These are phyloP conservation scores for Thereva unica DNA, from an alignment of 2,888 invertebrate species.

Conservation along the genomic window DNA sequence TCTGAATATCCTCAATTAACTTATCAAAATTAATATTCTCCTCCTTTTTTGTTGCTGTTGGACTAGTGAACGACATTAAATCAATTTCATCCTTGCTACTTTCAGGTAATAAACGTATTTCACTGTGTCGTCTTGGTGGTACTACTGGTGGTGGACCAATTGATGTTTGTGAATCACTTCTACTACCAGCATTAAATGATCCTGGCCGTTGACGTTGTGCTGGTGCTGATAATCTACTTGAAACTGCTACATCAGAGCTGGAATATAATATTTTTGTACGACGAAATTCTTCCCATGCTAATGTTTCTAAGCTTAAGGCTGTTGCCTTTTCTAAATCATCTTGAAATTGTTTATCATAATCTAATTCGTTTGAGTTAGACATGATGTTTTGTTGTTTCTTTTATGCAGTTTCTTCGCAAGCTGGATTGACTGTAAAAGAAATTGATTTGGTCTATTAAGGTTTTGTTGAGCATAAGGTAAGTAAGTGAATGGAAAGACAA, in stretches of 20 bases:
- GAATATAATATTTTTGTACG: slow-evolving; percentile 62
- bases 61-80: slow-evolving; percentile 74
- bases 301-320: slow-evolving; percentile 83
- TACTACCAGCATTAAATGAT: slow-evolving; percentile 57
- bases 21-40: slow-evolving; percentile 64
- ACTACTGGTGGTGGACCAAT: slow-evolving; percentile 60
- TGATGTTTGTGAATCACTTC: slow-evolving; percentile 37
- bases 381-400: slow-evolving; percentile 42
- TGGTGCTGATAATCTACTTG: slow-evolving; percentile 12
- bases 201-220: slow-evolving; percentile 64
- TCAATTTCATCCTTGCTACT: slow-evolving; percentile 56
- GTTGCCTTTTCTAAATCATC: slow-evolving; percentile 87
- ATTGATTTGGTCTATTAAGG: too few species aligned
- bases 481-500: too few species aligned
- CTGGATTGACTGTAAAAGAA: too few species aligned
- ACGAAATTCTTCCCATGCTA: slow-evolving; percentile 80
- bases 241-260: slow-evolving; percentile 34
- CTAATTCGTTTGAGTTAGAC: slow-evolving; percentile 59
- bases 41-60: slow-evolving; percentile 61
- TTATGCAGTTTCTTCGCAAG: too few species aligned
- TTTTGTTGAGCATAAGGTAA: too few species aligned
- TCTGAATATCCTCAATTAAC: slow-evolving; percentile 64
- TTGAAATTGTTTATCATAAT: slow-evolving; percentile 81
- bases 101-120: slow-evolving; percentile 40
- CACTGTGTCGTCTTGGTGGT: slow-evolving; percentile 47